Percentiles rank a stretch among this genome's conserved stretches.
These are phyloP conservation scores for Capitulum mitella DNA, from an alignment of 2,888 invertebrate genomes.

Conservation along the genomic window DNA sequence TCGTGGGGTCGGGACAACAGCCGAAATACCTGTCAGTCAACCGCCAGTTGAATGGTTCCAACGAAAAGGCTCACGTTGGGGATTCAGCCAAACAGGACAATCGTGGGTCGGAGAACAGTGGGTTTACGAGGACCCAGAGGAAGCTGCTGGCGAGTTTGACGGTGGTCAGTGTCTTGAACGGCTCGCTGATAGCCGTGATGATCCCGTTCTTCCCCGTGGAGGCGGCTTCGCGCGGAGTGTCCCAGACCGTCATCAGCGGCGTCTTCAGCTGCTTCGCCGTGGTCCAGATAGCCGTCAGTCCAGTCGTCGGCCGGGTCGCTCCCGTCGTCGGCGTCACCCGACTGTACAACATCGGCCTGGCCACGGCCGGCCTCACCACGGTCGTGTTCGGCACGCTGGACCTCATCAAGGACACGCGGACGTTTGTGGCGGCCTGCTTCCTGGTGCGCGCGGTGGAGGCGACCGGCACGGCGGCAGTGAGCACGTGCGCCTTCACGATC, in stretches of 20 bases:
- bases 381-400: slow-evolving; percentile 54
- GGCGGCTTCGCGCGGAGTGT: background rate
- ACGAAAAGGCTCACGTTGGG: too few relatives aligned
- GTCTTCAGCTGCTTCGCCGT: slow-evolving; percentile 21
- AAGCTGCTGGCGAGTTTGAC: background rate
- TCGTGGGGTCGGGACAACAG: too few relatives aligned
- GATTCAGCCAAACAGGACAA: too few relatives aligned
- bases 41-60: too few relatives aligned
- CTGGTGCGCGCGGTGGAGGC: slow-evolving; percentile 65
- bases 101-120: too few relatives aligned
- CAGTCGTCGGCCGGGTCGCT: background rate
- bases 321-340: background rate
- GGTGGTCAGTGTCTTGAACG: background rate
- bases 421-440: slow-evolving; percentile 62
- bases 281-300: background rate
- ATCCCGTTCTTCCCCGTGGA: too few relatives aligned
- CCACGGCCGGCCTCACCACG: background rate
- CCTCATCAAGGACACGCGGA: too few relatives aligned
- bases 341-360: background rate
- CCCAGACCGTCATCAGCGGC: background rate
- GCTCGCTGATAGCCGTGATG: background rate
- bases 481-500: slow-evolving; percentile 70
- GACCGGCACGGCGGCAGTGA: slow-evolving; percentile 65
- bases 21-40: too few relatives aligned
- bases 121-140: background rate